phyloP scores from a whole-genome alignment of 2,113 vertebrate genomes.

The Paramisgurnus dabryanus region DNA sequence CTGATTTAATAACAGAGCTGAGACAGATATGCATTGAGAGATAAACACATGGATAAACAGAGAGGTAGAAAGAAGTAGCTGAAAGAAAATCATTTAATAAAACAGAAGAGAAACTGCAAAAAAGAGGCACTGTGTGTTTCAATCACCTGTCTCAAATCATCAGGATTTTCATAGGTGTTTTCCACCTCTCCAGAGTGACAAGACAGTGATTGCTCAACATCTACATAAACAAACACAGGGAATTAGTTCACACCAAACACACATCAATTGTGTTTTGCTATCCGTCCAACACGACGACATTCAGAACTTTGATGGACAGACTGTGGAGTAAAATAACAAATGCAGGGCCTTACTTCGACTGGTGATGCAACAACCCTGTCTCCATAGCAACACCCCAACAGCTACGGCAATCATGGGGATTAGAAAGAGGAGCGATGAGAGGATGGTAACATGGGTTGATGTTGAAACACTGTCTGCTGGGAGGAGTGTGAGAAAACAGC shows the following conservation, averaged over 20 bases:
- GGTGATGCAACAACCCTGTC: slow-evolving; percentile 70
- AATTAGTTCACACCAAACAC: slow-evolving; percentile 17
- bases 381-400: slow-evolving; percentile 78
- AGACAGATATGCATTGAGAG: slow-evolving; percentile 61
- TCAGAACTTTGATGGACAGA: slow-evolving; percentile 54
- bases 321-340: slow-evolving; percentile 35
- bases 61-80: slow-evolving; percentile 30
- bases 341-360: slow-evolving; percentile 71
- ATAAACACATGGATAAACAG: slow-evolving; percentile 48
- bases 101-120: not conserved
- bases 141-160: slow-evolving; percentile 76
- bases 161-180: slow-evolving; percentile 79
- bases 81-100: slow-evolving; percentile 13
- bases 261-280: not conserved
- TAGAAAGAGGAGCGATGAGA: slow-evolving; percentile 74
- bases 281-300: slow-evolving; percentile 17
- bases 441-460: slow-evolving; percentile 58
- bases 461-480: slow-evolving; percentile 52
- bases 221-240: slow-evolving; percentile 37
- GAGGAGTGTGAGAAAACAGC: slow-evolving; percentile 30
- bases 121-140: slow-evolving; percentile 1
- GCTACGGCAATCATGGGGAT: slow-evolving; percentile 71
- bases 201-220: slow-evolving; percentile 70
- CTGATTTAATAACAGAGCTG: slow-evolving; percentile 40
- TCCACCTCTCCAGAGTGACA: slow-evolving; percentile 67